Percentiles rank a stretch among this genome's conserved stretches.
These are phyloP conservation scores for Batillaria attramentaria DNA, from an alignment of 1,140 invertebrate genomes.

Conservation along the genomic window DNA sequence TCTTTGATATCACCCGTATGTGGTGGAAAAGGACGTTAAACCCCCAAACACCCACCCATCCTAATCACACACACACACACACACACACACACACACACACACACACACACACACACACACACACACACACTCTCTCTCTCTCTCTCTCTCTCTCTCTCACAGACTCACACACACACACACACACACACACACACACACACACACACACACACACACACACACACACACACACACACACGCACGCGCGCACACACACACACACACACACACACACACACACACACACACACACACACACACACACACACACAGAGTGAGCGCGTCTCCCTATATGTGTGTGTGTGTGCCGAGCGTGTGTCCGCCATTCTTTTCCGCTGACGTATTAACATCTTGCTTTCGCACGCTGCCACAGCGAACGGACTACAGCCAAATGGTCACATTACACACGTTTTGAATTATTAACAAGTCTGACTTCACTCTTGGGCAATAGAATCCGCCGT, in stretches of 20 bases:
- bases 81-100: conserved; percentile 7
- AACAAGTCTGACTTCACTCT: neutral
- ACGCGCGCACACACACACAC: neutral
- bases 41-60: conserved; percentile 21
- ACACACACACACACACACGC: conserved; percentile 9
- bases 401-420: no score
- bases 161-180: neutral
- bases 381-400: neutral
- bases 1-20: no score
- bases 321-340: neutral
- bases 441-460: neutral
- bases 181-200: conserved; percentile 24
- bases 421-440: no score
- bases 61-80: conserved; percentile 11
- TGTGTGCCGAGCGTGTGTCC: neutral
- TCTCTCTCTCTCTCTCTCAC: neutral
- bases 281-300: neutral
- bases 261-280: neutral
- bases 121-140: conserved; percentile 15
- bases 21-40: no score
- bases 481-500: neutral
- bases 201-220: conserved; percentile 24
- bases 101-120: conserved; percentile 16
- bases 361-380: neutral
- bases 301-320: neutral